phyloP scores from a whole-genome alignment of 2,888 invertebrate species.

The Aporophyla nigra region DNA sequence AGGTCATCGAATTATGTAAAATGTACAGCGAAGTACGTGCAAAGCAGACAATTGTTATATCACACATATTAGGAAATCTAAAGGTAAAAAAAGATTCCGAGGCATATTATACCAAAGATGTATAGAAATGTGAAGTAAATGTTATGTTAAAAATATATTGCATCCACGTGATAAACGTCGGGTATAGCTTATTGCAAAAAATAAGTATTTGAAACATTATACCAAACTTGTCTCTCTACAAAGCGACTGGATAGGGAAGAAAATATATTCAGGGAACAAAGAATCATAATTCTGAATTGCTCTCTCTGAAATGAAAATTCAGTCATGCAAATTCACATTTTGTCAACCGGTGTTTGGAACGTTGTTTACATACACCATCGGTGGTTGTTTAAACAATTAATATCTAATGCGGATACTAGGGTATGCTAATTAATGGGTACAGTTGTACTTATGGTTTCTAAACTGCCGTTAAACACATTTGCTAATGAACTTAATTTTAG shows the following conservation, averaged over 20 bases:
- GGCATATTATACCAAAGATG: constrained; percentile 40
- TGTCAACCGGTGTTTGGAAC: constrained; percentile 6
- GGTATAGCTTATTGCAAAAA: constrained; percentile 45
- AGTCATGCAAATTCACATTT: constrained; percentile 1
- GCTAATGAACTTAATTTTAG: constrained; percentile 17
- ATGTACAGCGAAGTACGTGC: constrained; percentile 80
- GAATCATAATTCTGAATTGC: constrained; percentile 17
- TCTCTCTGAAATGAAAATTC: constrained; percentile 2
- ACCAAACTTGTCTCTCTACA: constrained; percentile 51
- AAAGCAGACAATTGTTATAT: constrained; percentile 79
- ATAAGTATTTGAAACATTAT: constrained; percentile 37
- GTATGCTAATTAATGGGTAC: constrained; percentile 48
- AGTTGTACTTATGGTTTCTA: constrained; percentile 43
- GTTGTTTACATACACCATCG: constrained; percentile 7
- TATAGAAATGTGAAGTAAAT: constrained; percentile 50
- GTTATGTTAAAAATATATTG: constrained; percentile 30
- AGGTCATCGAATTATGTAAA: constrained; percentile 85
- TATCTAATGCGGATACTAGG: constrained; percentile 26
- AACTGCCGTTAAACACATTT: constrained; percentile 49
- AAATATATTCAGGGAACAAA: constrained; percentile 37
- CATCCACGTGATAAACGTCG: constrained; percentile 37
- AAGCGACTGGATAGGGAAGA: constrained; percentile 20
- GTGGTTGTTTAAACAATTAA: constrained; percentile 33
- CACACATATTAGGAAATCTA: constrained; percentile 76
- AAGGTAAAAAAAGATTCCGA: constrained; percentile 64